Evolutionary conservation across 1,140 invertebrate genomes (phyloP), one percentile per base, ranked within the genome.

Genomic region (Thaumatotibia leucotreta): DNA sequence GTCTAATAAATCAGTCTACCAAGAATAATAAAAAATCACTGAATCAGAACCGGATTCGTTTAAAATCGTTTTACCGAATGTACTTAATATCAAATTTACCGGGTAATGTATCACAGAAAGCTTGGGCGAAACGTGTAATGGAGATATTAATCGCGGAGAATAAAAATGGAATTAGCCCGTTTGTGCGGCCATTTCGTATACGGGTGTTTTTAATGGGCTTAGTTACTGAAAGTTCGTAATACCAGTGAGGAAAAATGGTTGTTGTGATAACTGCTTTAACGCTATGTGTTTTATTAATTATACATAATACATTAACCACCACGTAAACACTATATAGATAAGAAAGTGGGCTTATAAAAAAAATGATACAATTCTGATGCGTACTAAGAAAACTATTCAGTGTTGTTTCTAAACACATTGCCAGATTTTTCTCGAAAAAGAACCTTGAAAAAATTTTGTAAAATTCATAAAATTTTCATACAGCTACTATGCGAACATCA

Each of bases 171-270:
- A 58, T 58, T 58, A 58, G 24, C 17, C 27, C 24, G 14, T 31
- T 58, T 58, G 4, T 14, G 11, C 23, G 24, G 24, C 52, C n/a
- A 58, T 58, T 58, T 27, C n/a, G 52, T 27, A 58, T 8, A 29
- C 52, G 52, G n/a, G 2, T 58, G 52, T 31, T 58, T 50, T 58
- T 58, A 58, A 58, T 58, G 52, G 50, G 11, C 24, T 27, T 58
- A 27, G 22, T 27, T 58, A 58, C n/a, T 29, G 39, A 58, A 58
- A 24, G n/a, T 31, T 52, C n/a, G 23, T 24, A 29, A 58, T 29
- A 6, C 0, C 39, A 20, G 17, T 9, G 14, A 17, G 39, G 17
- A 20, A 17, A 14, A 14, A 45, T 0, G 17, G 39, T 20, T 20
- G 39, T 45, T 45, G 17, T 45, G 39, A 20, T 14, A 20, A 20